A percentile compares a stretch with the other conserved stretches of the same genome.
phyloP scores from a whole-genome alignment of 2,797 vertebrate species.

The Poeciliopsis infans region DNA sequence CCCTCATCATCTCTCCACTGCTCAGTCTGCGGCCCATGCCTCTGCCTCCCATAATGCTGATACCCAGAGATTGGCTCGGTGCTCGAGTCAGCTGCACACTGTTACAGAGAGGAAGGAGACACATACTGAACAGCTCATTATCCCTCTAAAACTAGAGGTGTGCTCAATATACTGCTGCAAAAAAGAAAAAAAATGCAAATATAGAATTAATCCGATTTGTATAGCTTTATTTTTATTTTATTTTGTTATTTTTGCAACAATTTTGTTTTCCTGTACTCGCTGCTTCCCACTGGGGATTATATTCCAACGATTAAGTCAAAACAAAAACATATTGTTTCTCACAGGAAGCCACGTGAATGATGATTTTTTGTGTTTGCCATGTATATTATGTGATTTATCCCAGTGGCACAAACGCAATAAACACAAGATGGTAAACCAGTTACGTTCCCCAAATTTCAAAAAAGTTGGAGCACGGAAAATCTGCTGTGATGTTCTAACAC shows the following conservation, averaged over 20 bases:
- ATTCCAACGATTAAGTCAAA: conserved; percentile 62
- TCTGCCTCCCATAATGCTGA: conserved; percentile 96
- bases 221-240: background rate
- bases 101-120: conserved; percentile 40
- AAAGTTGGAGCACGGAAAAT: conserved; percentile 38
- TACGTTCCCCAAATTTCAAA: conserved; percentile 24
- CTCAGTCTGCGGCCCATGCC: conserved; percentile 94
- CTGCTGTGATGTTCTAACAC: conserved; percentile 34
- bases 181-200: conserved; percentile 34
- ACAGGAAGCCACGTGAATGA: conserved; percentile 47
- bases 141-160: conserved; percentile 22
- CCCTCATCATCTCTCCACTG: conserved; percentile 95
- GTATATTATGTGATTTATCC: conserved; percentile 58
- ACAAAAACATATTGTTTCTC: conserved; percentile 60
- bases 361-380: conserved; percentile 34
- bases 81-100: conserved; percentile 90
- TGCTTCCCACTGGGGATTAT: conserved; percentile 33
- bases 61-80: conserved; percentile 90
- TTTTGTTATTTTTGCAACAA: background rate
- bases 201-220: conserved; percentile 39
- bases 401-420: conserved; percentile 51
- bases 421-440: conserved; percentile 44
- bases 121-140: conserved; percentile 19
- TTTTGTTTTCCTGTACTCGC: conserved; percentile 16
- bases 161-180: conserved; percentile 31